These are phyloP conservation scores for Turritopsis rubra DNA, from an alignment of 30 jellyfish, hydroid and myxozoan genomes.

Conservation along the genomic window DNA sequence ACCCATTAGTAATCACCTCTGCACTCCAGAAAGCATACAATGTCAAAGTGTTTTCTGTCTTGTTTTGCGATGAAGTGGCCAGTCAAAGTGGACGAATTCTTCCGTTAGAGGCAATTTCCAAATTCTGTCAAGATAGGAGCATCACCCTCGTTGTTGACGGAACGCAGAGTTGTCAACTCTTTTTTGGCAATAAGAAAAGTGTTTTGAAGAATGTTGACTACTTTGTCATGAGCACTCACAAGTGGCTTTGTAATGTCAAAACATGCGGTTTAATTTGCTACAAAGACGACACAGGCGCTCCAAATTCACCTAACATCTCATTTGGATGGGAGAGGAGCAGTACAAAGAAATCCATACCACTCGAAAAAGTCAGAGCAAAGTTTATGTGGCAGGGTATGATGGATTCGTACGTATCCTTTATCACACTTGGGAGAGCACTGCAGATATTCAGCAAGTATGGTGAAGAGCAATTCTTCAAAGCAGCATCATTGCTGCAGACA, in stretches of 20 bases:
- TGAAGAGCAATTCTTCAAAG: constrained; percentile 15
- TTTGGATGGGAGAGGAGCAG: constrained; percentile 27
- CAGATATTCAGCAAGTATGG: constrained; percentile 34
- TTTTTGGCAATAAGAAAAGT: constrained; percentile 11
- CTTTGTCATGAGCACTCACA: constrained; percentile 37
- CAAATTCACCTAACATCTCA: constrained; percentile 21
- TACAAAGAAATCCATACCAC: neutral
- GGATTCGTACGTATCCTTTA: constrained; percentile 31
- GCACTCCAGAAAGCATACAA: constrained; percentile 1
- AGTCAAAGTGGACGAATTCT: constrained; percentile 32
- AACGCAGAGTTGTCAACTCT: constrained; percentile 26
- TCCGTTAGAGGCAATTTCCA: constrained; percentile 22
- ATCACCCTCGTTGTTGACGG: constrained; percentile 28
- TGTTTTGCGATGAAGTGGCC: constrained; percentile 31
- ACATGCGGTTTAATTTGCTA: constrained; percentile 24
- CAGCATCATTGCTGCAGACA: constrained; percentile 3
- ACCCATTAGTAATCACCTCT: constrained; percentile 1
- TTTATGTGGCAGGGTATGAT: constrained; percentile 33
- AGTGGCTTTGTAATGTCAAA: constrained; percentile 30
- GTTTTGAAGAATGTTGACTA: constrained; percentile 22
- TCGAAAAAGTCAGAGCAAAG: constrained; percentile 1
- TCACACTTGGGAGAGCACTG: constrained; percentile 19
- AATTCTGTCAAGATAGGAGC: neutral
- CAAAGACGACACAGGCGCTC: constrained; percentile 8
- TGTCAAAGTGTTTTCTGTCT: neutral